These are phyloP conservation scores for Trogon melanurus DNA, from an alignment of 2,113 vertebrate species.

Conservation along the genomic window DNA sequence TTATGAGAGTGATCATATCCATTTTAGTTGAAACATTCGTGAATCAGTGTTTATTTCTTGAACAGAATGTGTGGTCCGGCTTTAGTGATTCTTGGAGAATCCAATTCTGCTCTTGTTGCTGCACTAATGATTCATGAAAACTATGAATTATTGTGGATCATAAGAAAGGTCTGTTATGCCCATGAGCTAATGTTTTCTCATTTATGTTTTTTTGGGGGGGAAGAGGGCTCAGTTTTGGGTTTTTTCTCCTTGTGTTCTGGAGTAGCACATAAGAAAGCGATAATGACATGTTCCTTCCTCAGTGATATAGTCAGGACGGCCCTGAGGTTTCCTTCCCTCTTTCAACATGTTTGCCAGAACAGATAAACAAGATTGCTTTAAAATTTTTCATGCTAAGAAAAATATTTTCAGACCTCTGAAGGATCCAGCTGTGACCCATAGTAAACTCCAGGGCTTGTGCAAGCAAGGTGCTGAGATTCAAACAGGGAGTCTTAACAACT, in stretches of 20 bases:
- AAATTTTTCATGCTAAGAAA: background rate
- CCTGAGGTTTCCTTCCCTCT: background rate
- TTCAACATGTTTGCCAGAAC: background rate
- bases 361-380: background rate
- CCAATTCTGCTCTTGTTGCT: background rate
- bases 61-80: conserved; percentile 5
- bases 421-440: background rate
- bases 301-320: background rate
- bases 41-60: conserved; percentile 20
- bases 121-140: conserved; percentile 28
- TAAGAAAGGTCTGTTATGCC: background rate
- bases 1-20: background rate
- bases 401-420: background rate
- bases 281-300: background rate
- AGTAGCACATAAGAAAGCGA: background rate
- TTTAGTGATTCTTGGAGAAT: background rate
- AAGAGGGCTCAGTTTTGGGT: no score
- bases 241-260: background rate
- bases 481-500: background rate
- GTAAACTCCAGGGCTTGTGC: background rate
- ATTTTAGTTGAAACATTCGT: conserved; percentile 37
- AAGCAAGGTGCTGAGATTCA: background rate
- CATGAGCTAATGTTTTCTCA: background rate
- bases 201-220: background rate
- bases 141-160: background rate